Percentiles rank a stretch among this genome's conserved stretches.
Conservation (phyloP, 2,797 vertebrate genomes). For the Falco biarmicus region DNA sequence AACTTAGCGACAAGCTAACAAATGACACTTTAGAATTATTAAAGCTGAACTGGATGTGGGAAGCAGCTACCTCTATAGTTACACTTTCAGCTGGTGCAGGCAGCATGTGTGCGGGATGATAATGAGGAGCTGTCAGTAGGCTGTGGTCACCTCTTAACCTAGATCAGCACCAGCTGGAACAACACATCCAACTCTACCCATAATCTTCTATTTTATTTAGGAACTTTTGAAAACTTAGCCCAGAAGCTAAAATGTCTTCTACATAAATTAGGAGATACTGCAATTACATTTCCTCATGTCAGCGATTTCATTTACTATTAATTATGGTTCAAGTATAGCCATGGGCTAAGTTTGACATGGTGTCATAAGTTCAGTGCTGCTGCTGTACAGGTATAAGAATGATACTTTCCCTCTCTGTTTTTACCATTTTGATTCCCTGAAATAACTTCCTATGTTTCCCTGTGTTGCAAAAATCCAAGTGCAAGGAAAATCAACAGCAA, state of each 20-base stretch:
- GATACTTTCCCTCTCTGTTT: background rate
- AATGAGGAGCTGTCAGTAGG: background rate
- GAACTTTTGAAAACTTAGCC: background rate
- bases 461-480: background rate
- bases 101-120: background rate
- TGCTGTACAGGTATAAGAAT: background rate
- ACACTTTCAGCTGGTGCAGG: background rate
- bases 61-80: background rate
- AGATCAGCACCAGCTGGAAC: background rate
- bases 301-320: background rate
- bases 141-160: background rate
- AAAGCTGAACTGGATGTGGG: background rate
- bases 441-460: background rate
- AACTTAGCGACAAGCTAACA: background rate
- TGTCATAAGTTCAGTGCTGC: background rate
- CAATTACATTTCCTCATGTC: background rate
- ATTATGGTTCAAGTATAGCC: constrained; percentile 10
- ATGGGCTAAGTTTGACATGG: background rate
- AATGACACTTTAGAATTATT: background rate
- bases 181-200: background rate
- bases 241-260: background rate
- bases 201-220: background rate
- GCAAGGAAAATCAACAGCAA: background rate
- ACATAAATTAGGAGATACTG: background rate
- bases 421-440: background rate